phyloP scores from a whole-genome alignment of 2,888 invertebrate species.

The Zelleria hepariella region DNA sequence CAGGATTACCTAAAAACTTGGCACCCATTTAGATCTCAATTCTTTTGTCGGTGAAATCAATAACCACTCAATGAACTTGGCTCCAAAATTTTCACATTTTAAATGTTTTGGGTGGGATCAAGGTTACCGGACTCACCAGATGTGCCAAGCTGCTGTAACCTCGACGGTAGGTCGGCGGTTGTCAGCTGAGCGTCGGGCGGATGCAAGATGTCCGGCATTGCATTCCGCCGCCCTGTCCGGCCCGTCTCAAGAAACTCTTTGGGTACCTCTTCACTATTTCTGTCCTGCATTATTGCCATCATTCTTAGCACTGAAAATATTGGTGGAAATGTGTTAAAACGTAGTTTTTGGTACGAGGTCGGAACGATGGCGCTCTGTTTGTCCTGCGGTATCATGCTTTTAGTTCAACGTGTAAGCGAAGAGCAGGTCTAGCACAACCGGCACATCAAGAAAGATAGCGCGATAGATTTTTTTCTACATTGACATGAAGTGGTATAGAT shows the following conservation, averaged over 20 bases:
- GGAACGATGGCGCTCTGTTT: background rate
- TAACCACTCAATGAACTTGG: no score
- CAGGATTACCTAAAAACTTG: no score
- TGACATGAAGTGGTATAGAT: no score
- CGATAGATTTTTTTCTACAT: no score
- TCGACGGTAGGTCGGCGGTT: slow-evolving; percentile 83
- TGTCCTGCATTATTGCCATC: slow-evolving; percentile 74
- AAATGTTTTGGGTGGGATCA: background rate
- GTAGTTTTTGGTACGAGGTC: background rate
- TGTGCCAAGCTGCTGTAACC: slow-evolving; percentile 79
- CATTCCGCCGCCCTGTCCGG: slow-evolving; percentile 89
- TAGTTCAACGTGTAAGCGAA: background rate
- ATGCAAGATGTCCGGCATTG: slow-evolving; percentile 86
- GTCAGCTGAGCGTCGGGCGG: slow-evolving; percentile 79
- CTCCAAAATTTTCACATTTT: background rate
- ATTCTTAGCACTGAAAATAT: slow-evolving; percentile 66
- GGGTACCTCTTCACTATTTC: slow-evolving; percentile 63
- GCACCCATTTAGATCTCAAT: no score
- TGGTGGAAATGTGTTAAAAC: background rate
- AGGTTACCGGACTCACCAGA: slow-evolving; percentile 51
- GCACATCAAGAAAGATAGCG: no score
- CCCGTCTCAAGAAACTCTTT: slow-evolving; percentile 89
- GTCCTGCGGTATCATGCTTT: background rate
- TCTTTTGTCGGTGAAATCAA: no score
- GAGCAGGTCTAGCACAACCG: background rate